Conservation (phyloP, 1,140 invertebrate genomes). For the Dinoponera quadriceps region DNA sequence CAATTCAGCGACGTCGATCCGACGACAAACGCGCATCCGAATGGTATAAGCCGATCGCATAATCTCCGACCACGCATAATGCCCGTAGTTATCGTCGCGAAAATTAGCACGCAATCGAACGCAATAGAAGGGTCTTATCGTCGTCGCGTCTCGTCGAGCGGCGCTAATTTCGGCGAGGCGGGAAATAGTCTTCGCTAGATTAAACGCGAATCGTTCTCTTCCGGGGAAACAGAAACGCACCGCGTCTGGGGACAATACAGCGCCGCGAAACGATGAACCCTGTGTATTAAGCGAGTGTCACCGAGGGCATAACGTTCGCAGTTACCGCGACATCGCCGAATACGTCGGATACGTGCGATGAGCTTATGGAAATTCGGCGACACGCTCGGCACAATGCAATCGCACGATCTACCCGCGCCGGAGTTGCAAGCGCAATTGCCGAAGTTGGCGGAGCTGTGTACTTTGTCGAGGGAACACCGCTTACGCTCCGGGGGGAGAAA, state of each 20-base stretch:
- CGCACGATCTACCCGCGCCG: neutral
- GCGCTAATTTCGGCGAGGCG: constrained; percentile 29
- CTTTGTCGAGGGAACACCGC: neutral
- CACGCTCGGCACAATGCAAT: neutral
- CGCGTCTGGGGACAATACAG: neutral
- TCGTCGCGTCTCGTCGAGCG: neutral
- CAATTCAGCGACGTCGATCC: neutral
- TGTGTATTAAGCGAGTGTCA: neutral
- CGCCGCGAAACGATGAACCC: neutral
- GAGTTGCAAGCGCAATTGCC: constrained; percentile 8
- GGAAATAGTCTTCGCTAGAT: constrained; percentile 1
- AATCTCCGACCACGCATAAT: neutral
- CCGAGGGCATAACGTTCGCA: neutral
- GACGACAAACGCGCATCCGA: neutral
- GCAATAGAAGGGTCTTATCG: no score
- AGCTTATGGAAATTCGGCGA: neutral
- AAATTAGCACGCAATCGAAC: neutral
- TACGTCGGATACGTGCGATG: neutral
- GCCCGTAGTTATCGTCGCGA: neutral
- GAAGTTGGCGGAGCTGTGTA: constrained; percentile 11
- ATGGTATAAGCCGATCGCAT: neutral
- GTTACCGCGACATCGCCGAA: constrained; percentile 4
- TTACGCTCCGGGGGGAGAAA: neutral
- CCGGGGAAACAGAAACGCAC: constrained; percentile 25
- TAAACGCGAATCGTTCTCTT: constrained; percentile 24